A percentile compares a stretch with the other conserved stretches of the same genome.
phyloP scores from a whole-genome alignment of 2,888 invertebrate species.

The Thysanoteuthis rhombus region DNA sequence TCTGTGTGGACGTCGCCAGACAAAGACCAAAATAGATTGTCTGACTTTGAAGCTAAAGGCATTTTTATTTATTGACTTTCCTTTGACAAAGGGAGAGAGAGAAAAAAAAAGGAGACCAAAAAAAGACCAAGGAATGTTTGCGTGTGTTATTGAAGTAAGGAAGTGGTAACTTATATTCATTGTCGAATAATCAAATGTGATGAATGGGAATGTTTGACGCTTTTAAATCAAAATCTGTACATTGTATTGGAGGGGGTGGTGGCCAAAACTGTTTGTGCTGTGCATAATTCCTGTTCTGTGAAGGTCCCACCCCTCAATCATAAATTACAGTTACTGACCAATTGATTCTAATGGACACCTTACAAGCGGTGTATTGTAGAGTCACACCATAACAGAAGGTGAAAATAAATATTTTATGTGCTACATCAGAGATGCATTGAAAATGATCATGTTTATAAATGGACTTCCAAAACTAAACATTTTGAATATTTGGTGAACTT shows the following conservation, averaged over 20 bases:
- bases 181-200: not conserved
- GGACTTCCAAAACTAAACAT: not conserved
- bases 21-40: not conserved
- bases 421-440: not conserved
- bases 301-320: not conserved
- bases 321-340: slow-evolving; percentile 12
- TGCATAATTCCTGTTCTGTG: not conserved
- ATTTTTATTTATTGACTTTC: not conserved
- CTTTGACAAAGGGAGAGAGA: not conserved
- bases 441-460: not conserved
- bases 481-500: not conserved
- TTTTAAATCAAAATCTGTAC: slow-evolving; percentile 12
- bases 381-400: not conserved
- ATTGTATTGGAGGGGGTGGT: not conserved
- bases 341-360: not conserved
- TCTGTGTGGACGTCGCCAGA: not conserved
- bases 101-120: not conserved
- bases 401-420: not conserved
- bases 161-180: slow-evolving; percentile 12
- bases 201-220: slow-evolving; percentile 12
- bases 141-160: not conserved
- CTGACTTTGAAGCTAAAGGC: not conserved
- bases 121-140: not conserved
- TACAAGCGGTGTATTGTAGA: not conserved
- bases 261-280: not conserved